phyloP scores from a whole-genome alignment of 1,140 invertebrate genomes.

The Atta texana region DNA sequence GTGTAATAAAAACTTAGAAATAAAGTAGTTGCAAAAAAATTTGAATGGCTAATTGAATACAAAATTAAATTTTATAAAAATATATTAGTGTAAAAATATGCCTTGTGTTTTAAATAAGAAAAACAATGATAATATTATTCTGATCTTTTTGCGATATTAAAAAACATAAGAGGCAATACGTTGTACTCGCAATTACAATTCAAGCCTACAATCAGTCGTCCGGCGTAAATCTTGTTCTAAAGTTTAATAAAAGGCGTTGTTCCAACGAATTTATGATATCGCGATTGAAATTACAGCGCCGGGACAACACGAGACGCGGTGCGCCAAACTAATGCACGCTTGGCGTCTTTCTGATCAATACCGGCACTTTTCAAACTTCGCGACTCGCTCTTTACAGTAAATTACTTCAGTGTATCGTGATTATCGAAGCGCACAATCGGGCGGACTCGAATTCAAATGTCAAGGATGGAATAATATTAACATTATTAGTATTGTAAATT shows the following conservation, averaged over 20 bases:
- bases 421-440: constrained; percentile 52
- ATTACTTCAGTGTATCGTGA: constrained; percentile 47
- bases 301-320: constrained; percentile 30
- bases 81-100: not conserved
- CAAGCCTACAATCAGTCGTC: constrained; percentile 39
- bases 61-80: not conserved
- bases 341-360: constrained; percentile 48
- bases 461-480: constrained; percentile 62
- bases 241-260: constrained; percentile 58
- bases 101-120: not conserved
- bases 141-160: constrained; percentile 41
- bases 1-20: not conserved
- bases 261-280: constrained; percentile 54
- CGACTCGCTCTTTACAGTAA: constrained; percentile 40
- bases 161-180: not conserved
- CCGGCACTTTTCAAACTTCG: constrained; percentile 47
- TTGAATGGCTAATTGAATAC: not conserved
- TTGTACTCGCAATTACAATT: constrained; percentile 36
- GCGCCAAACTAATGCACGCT: constrained; percentile 41
- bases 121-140: not conserved
- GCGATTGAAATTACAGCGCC: constrained; percentile 44
- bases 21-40: not conserved
- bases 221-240: constrained; percentile 53
- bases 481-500: constrained; percentile 53
- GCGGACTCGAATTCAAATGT: constrained; percentile 53